phyloP scores from a whole-genome alignment of 2,888 invertebrate genomes.

The Apodemia mormo region DNA sequence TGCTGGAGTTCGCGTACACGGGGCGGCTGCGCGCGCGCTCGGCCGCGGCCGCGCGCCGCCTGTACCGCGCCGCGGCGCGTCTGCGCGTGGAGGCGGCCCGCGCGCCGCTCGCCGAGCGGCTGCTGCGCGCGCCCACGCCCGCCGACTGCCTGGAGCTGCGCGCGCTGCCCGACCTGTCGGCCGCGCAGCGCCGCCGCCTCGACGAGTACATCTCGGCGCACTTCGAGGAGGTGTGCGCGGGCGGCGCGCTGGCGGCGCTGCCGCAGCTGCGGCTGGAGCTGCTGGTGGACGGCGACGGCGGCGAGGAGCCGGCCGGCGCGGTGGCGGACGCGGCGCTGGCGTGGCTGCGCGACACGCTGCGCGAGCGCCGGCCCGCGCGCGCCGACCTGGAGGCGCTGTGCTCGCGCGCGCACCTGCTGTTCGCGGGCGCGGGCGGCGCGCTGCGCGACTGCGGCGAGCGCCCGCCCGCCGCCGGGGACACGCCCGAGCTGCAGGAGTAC shows the following conservation, averaged over 20 bases:
- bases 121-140: conserved; percentile 82
- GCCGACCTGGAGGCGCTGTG: conserved; percentile 63
- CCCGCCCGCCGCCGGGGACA: conserved; percentile 84
- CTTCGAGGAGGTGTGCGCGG: conserved; percentile 85
- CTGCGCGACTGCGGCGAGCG: conserved; percentile 91
- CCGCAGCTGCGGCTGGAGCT: conserved; percentile 88
- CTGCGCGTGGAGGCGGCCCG: conserved; percentile 89
- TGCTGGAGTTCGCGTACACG: conserved; percentile 93
- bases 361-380: neutral
- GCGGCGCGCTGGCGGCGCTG: conserved; percentile 83
- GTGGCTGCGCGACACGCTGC: conserved; percentile 72
- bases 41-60: conserved; percentile 83
- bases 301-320: conserved; percentile 81
- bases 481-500: conserved; percentile 90
- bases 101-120: conserved; percentile 85
- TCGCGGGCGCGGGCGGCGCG: conserved; percentile 87
- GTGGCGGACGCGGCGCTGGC: conserved; percentile 84
- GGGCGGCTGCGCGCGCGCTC: conserved; percentile 81
- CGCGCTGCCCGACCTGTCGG: conserved; percentile 84
- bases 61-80: conserved; percentile 90
- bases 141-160: conserved; percentile 82
- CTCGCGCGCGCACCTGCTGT: conserved; percentile 88
- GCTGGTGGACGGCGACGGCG: conserved; percentile 86
- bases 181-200: conserved; percentile 71
- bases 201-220: conserved; percentile 86